Evolutionary conservation across 1,140 invertebrate species (phyloP), one percentile per base, ranked within the genome.

Genomic region (Atta colombica): DNA sequence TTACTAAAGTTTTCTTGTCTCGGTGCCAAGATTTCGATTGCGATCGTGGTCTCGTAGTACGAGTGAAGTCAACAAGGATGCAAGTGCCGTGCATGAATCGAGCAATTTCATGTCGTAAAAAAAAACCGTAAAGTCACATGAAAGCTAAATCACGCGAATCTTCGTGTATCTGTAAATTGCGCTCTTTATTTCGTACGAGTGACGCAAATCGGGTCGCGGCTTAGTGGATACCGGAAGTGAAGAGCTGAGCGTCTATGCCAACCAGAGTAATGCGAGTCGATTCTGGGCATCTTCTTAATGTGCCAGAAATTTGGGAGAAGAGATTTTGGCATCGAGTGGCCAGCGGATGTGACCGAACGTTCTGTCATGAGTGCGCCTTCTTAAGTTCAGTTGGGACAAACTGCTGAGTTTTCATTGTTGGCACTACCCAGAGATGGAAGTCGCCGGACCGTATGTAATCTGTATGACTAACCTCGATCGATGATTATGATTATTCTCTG

Each of bases 361-460:
- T 91, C 90, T 91, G 18, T 82, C 68, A 82, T 91, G 92, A 91
- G 92, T 93, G 93, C 89, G 87, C 87, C 92, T 87, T 90, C 92
- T 91, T 93, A 93, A 81, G 78, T 92, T 92, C 92, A 91, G 84
- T 92, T 88, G 89, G 84, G 87, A 87, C 85, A 89, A 81, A 90
- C 91, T 87, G 92, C 92, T 82, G 89, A 90, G 87, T 93, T 93
- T 92, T 90, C 91, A 66, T 92, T 93, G 91, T 93, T 92, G 92
- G 91, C 92, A 91, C 90, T 92, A 87, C 91, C 87, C 88, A 92
- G 90, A 92, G 92, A 68, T 93, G 92, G 92, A 94, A 93, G 91
- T 93, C 93, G 90, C 91, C 89, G 92, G 89, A 93, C 92, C 93
- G 93, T 94, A 94, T 94, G 93, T 94, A 93, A 94, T 90, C 88